A percentile compares a stretch with the other conserved stretches of the same genome.
phyloP scores from a whole-genome alignment of 2,888 invertebrate genomes.

The Lamproptera curius region DNA sequence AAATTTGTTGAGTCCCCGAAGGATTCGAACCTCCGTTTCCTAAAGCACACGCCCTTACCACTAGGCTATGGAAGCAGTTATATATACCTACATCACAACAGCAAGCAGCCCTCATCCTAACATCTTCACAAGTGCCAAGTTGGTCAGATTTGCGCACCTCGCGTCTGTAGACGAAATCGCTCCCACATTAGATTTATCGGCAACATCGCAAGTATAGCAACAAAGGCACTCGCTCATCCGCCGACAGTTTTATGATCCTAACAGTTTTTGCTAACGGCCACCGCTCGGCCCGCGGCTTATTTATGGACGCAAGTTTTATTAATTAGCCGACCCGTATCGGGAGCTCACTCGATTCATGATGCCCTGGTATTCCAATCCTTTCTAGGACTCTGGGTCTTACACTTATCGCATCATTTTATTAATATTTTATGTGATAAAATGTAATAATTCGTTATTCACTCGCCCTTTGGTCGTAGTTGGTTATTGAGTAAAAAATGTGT shows the following conservation, averaged over 20 bases:
- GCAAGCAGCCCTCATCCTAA: too few species aligned
- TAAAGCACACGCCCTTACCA: too few species aligned
- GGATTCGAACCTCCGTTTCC: too few species aligned
- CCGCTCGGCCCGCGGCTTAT: constrained; percentile 50
- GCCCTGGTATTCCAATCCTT: not conserved
- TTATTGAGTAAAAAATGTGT: too few species aligned
- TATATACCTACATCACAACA: too few species aligned
- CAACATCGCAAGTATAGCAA: constrained; percentile 52
- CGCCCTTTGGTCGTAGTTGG: too few species aligned
- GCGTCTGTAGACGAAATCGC: constrained; percentile 51
- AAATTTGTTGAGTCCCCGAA: too few species aligned
- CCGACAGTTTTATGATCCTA: constrained; percentile 76
- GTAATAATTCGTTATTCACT: too few species aligned
- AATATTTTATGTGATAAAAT: too few species aligned
- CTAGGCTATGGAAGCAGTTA: too few species aligned
- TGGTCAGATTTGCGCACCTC: not conserved
- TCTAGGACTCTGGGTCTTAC: too few species aligned
- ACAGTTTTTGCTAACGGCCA: constrained; percentile 77
- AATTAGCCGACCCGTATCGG: constrained; percentile 65
- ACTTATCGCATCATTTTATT: too few species aligned
- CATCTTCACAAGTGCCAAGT: not conserved
- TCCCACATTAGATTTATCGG: constrained; percentile 70
- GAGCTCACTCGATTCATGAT: constrained; percentile 13
- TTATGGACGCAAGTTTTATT: constrained; percentile 74
- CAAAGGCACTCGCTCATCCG: constrained; percentile 76